phyloP scores from a whole-genome alignment of 2,113 vertebrate species.

The Oreocharis arfaki region DNA sequence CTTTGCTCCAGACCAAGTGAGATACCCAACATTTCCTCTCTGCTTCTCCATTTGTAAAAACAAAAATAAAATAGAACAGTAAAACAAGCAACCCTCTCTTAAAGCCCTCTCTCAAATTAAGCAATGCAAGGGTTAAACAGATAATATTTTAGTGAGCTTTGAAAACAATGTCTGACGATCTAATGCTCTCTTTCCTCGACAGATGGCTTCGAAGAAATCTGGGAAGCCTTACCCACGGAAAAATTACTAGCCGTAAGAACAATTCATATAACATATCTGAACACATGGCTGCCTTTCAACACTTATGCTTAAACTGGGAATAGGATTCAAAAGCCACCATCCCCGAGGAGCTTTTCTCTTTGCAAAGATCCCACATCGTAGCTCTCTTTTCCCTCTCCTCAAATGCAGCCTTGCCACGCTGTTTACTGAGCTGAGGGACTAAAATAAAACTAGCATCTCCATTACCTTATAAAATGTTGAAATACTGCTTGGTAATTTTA shows the following conservation, averaged over 20 bases:
- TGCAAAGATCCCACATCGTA: background rate
- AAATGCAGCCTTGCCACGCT: accelerated
- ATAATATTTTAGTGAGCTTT: constrained; percentile 32
- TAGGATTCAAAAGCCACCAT: constrained; percentile 24
- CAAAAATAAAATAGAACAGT: background rate
- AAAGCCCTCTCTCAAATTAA: background rate
- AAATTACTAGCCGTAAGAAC: constrained; percentile 56
- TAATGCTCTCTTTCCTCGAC: constrained; percentile 34
- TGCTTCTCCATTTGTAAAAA: background rate
- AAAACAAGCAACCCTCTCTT: background rate
- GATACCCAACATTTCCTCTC: background rate
- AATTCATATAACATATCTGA: constrained; percentile 50
- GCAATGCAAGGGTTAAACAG: constrained; percentile 28
- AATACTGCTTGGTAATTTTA: background rate
- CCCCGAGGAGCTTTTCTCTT: background rate
- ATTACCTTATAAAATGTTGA: background rate
- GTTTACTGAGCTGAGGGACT: background rate
- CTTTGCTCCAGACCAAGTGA: background rate
- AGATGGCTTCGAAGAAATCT: constrained; percentile 58
- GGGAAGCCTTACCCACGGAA: constrained; percentile 33
- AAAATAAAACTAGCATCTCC: background rate
- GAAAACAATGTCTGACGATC: constrained; percentile 40
- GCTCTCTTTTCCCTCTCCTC: background rate
- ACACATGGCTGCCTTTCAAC: constrained; percentile 66
- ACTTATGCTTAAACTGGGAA: constrained; percentile 20